Base-by-base conservation (phyloP, 2,797 vertebrate genomes). In the Sebastes trivittatus region DNA sequence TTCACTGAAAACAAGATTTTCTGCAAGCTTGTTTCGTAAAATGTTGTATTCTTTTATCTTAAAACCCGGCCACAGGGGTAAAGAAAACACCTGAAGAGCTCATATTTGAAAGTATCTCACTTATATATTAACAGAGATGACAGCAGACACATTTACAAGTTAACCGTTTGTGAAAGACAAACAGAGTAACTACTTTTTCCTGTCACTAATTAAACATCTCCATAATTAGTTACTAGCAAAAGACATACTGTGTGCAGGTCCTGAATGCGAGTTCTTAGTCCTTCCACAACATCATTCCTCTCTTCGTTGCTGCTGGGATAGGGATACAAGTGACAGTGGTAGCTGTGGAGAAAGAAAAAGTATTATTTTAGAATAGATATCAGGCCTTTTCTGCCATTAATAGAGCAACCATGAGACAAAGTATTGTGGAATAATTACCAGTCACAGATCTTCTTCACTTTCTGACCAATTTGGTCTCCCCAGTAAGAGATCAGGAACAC, bases 391-490 rank as follows among this genome's bases (percentile, higher is more conserved):
- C 34, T 66, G 55, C 1, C 27, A 60, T 9, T 68, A 22, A 38
- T 7, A 29, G 7, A 49, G 16, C 2, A 64, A 55, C 7, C 23
- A 54, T 0, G 6, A 25, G 10, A 54, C n/a, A 27, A 30, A 18
- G 18, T 23, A 54, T 22, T 6, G 18, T 23, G n/a, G 3, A 69
- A 64, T 82, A 62, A 87, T 97, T 96, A 99, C 98, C 98, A 99
- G 69, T 99, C 98, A 87, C 98, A 99, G 75, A 99, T 99, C 95
- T 98, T 99, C 95, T 98, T 99, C 22, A 99, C 97, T 94, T 99
- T 99, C 91, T 99, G 97, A 52, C 98, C 98, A 11, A 99, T 98
- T 88, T 98, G 98, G n/a, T 99, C 98, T 46, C 98, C 98, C 98
- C 98, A 99, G 72, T 98, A 99, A 36, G 98, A 99, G 75, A 99